Conservation (phyloP, 2,888 invertebrate species). For the Lepidonotus clava region DNA sequence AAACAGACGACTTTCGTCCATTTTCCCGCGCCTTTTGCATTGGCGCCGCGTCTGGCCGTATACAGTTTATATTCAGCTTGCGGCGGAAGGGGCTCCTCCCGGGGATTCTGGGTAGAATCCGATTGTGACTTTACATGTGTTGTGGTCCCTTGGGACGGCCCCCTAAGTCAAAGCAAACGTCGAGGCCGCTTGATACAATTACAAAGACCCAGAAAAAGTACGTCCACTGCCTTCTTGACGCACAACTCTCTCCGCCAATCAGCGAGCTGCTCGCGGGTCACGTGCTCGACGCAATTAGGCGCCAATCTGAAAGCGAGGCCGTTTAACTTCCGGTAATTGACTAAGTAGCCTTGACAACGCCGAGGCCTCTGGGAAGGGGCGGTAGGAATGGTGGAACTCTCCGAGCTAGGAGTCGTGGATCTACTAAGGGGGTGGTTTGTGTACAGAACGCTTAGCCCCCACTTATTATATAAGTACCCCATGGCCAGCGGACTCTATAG, state of each 20-base stretch:
- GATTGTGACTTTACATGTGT: neutral
- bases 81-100: neutral
- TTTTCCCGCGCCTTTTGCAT: constrained; percentile 2
- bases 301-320: constrained; percentile 43
- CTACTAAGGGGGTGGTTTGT: too few relatives aligned
- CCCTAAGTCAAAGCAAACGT: neutral
- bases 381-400: too few relatives aligned
- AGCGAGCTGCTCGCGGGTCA: neutral
- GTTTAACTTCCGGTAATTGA: constrained; percentile 43
- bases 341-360: constrained; percentile 33
- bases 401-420: too few relatives aligned
- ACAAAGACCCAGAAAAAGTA: neutral
- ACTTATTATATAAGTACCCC: too few relatives aligned
- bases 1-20: too few relatives aligned
- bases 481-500: too few relatives aligned
- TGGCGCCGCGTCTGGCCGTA: neutral
- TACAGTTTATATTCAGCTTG: neutral
- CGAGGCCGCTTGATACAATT: neutral
- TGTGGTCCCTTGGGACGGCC: neutral
- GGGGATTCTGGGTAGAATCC: neutral
- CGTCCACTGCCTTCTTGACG: neutral
- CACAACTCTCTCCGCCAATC: constrained; percentile 18
- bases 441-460: too few relatives aligned
- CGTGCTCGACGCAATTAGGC: constrained; percentile 27
- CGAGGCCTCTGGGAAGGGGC: neutral